Evolutionary conservation across 1,140 invertebrate species (phyloP).

Genomic region (Microplitis mediator): DNA sequence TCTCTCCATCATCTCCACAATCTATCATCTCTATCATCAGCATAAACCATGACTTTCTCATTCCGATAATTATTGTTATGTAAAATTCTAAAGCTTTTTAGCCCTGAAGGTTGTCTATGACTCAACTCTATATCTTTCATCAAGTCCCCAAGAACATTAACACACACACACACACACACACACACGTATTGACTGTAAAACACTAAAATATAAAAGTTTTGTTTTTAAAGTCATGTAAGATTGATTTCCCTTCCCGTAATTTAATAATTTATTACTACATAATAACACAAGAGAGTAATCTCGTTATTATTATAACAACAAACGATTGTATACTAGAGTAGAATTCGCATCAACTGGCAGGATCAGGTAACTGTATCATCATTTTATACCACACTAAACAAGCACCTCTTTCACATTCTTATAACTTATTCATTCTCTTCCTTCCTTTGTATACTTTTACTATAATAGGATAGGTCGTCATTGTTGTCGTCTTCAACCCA

Average conservation of each 20-base stretch:
- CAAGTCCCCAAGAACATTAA: not conserved
- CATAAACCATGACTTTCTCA: conserved; percentile 23
- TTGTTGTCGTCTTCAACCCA: not conserved
- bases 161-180: not conserved
- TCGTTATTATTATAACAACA: conserved; percentile 39
- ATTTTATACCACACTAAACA: conserved; percentile 46
- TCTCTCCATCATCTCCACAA: not conserved
- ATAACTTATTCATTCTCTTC: conserved; percentile 23
- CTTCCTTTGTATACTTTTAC: conserved; percentile 12
- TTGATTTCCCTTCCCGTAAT: conserved; percentile 18
- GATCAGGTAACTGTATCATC: conserved; percentile 47
- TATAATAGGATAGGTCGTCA: not conserved
- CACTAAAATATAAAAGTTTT: not conserved
- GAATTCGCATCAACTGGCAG: conserved; percentile 34
- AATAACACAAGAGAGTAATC: not conserved
- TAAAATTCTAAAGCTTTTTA: not conserved
- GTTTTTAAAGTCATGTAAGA: not conserved
- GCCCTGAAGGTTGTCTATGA: not conserved
- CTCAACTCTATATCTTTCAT: not conserved
- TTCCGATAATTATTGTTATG: not conserved
- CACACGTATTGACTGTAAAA: not conserved
- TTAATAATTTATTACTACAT: not conserved
- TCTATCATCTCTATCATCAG: not conserved
- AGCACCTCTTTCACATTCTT: conserved; percentile 30
- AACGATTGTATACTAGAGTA: conserved; percentile 46